Evolutionary conservation across 2,113 vertebrate species (phyloP).

Genomic region (Festucalex cinctus): DNA sequence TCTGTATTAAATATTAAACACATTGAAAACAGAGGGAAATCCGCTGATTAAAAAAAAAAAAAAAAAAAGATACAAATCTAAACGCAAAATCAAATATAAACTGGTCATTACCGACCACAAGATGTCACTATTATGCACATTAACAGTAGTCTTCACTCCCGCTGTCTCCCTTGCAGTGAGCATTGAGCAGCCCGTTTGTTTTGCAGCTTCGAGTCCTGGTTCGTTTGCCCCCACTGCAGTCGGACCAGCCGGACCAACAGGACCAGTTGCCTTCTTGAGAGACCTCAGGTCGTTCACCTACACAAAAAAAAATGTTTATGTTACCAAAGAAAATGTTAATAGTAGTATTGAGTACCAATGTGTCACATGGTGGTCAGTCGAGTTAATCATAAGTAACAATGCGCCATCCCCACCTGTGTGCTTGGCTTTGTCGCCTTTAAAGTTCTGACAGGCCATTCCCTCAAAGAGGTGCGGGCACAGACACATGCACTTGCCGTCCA

Average conservation of each 20-base stretch:
- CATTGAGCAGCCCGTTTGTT: conserved; percentile 41
- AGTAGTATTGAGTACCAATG: too few species aligned
- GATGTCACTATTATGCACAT: conserved; percentile 17
- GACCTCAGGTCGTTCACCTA: conserved; percentile 20
- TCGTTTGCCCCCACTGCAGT: conserved; percentile 52
- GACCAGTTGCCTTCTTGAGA: conserved; percentile 74
- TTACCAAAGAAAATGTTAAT: too few species aligned
- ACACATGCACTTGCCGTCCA: conserved; percentile 82
- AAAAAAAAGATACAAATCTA: too few species aligned
- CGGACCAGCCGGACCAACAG: conserved; percentile 74
- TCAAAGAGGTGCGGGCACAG: conserved; percentile 70
- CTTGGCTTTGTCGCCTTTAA: conserved; percentile 31
- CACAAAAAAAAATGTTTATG: conserved; percentile 6
- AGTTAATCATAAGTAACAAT: too few species aligned
- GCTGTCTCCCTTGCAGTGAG: conserved; percentile 69
- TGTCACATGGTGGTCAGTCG: background rate
- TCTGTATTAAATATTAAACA: background rate
- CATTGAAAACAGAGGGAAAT: background rate
- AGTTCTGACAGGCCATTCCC: conserved; percentile 79
- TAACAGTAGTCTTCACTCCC: conserved; percentile 63
- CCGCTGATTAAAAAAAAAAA: background rate
- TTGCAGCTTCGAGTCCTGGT: conserved; percentile 70
- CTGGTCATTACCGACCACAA: background rate
- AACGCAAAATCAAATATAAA: background rate
- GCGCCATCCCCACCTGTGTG: background rate